Conservation (phyloP, 2,113 vertebrate species). For the Piaya cayana region DNA sequence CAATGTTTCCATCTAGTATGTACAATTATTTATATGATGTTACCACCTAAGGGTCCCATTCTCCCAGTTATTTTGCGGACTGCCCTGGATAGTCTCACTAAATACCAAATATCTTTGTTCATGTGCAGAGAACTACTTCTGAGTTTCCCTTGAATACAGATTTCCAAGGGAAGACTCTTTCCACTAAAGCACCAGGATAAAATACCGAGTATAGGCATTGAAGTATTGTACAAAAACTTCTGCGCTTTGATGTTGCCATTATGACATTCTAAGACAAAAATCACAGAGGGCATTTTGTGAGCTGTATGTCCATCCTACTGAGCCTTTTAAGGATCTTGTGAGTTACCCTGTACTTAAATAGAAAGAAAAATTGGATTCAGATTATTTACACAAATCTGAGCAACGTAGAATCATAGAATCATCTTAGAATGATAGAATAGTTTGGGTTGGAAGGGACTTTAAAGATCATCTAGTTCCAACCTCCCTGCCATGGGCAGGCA, state of each 20-base stretch:
- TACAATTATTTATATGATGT: background rate
- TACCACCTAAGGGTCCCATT: background rate
- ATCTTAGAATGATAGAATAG: fast-evolving
- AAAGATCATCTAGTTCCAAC: too few relatives aligned
- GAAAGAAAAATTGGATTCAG: background rate
- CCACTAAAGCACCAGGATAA: background rate
- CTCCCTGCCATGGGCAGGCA: too few relatives aligned
- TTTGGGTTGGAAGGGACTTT: too few relatives aligned
- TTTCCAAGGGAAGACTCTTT: background rate
- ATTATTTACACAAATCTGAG: background rate
- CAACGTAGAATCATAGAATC: background rate
- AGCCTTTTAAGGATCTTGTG: background rate
- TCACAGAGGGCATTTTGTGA: background rate
- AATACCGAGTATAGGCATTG: background rate
- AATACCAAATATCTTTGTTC: background rate
- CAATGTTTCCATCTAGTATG: background rate
- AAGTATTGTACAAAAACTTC: background rate
- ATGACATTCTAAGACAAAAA: background rate
- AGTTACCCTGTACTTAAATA: background rate
- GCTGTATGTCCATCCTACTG: background rate
- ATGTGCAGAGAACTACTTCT: background rate
- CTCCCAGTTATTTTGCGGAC: background rate
- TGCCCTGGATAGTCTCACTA: background rate
- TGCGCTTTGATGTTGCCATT: background rate
- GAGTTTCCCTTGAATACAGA: background rate